phyloP scores from a whole-genome alignment of 2,113 vertebrate species.

The Motacilla tschutschensis region DNA sequence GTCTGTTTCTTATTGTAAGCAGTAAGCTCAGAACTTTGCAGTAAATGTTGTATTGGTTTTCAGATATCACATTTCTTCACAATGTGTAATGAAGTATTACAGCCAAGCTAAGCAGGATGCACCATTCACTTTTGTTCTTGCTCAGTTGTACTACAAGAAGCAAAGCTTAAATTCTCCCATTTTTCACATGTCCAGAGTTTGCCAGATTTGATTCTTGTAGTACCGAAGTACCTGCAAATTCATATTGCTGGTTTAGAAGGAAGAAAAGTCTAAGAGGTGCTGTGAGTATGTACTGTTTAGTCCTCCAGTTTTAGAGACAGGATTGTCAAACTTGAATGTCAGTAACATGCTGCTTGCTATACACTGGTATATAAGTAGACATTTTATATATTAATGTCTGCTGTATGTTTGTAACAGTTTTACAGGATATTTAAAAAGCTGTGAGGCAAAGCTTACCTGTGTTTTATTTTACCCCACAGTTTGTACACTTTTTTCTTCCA shows the following conservation, averaged over 20 bases:
- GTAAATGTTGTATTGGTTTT: not conserved
- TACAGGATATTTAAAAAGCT: not conserved
- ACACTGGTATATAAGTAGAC: not conserved
- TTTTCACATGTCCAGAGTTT: not conserved
- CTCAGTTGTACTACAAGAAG: not conserved
- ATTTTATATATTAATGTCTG: not conserved
- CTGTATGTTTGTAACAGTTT: not conserved
- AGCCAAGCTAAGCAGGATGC: not conserved
- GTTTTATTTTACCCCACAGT: conserved; percentile 60
- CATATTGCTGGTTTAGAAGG: not conserved
- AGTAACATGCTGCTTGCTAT: not conserved
- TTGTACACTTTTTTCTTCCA: conserved; percentile 67
- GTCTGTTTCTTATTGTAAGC: not conserved
- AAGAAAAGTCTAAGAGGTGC: not conserved
- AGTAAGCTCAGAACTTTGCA: not conserved
- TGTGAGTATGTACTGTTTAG: not conserved
- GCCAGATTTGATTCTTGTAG: not conserved
- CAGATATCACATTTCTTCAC: not conserved
- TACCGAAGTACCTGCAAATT: not conserved
- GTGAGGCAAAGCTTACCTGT: not conserved
- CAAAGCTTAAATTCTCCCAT: not conserved
- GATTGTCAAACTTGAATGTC: not conserved
- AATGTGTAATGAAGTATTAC: not conserved
- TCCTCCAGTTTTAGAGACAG: not conserved
- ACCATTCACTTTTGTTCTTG: not conserved